Evolutionary conservation across 2,113 vertebrate species (phyloP), one percentile per base, ranked within the genome.

Genomic region (Gobius niger): DNA sequence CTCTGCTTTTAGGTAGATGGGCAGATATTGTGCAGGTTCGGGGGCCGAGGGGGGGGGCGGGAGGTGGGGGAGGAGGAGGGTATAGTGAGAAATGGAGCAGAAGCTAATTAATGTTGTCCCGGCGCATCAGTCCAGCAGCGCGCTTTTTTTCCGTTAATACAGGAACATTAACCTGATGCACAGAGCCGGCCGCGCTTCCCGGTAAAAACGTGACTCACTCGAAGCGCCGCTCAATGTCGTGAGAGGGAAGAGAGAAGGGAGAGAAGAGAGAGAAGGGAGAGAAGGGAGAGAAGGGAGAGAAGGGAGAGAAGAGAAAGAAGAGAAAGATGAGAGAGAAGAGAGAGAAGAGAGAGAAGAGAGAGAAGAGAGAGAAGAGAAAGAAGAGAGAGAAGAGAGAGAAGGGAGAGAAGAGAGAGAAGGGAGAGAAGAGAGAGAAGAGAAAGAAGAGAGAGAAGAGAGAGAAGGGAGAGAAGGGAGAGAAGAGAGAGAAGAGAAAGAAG

Each of bases 141-240:
- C 14, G 49, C 81, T 82, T 72, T 90, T 90, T 8, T 86, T 91
- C 89, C 91, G 90, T 93, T 93, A 93, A 92, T 91, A 91, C 90
- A 91, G 91, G 54, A 92, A 92, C 92, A 93, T 93, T 92, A 93
- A 92, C 91, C 91, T 90, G 85, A 85, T 88, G 90, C 82, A 92
- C 91, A 93, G 84, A 91, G 91, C 89, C 85, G 84, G 81, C 85
- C 85, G 81, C 84, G 78, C 84, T 93, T 93, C 87, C 90, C 85
- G 82, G 89, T 88, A 57, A 12, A 92, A 91, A 86, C 78, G 79
- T 89, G 91, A 92, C 82, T 92, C 91, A 90, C 64, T 86, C 75
- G 85, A 70, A 82, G 76, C 77, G 73, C 75, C 73, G 77, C 68
- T 78, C 81, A 70, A 79, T 79, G 85, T 78, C 82, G 52, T 10